Evolutionary conservation across 1,140 invertebrate species (phyloP), one percentile per base, ranked within the genome.

Genomic region (Philotrypesis tridentata): DNA sequence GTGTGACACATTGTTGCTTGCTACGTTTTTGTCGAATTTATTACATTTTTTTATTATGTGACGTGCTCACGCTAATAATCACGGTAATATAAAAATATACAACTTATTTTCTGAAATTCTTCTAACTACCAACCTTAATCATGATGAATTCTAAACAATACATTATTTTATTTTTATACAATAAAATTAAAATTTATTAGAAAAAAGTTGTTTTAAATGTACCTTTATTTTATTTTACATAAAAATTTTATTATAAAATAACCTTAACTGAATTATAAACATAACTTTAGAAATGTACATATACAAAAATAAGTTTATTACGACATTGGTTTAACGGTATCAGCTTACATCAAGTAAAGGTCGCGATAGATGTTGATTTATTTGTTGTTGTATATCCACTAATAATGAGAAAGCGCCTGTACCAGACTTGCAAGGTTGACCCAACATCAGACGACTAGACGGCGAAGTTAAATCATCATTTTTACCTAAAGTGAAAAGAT

Each of bases 361-460:
- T 25, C 43, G 12, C 21, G 14, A 82, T 60, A 31, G 25, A 33
- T 2, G 17, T 74, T 70, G 48, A 27, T 82, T 81, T 65, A 81
- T 70, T 79, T 78, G 77, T 72, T 84, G 80, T 70, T 87, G 63
- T n/a, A 88, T 85, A 63, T 86, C 88, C 6, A 84, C 12, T 27
- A 88, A 77, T 67, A 92, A 71, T 7, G 88, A 93, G 91, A 98
- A 98, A 5, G 93, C 90, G 8, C 98, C 98, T 12, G 98, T 99
- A 3, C 98, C 98, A 83, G 93, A 95, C 78, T 93, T 92, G 74
- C 96, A 95, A 6, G 96, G 95, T 87, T 96, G 95, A 0, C 98
- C 98, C 11, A 97, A 87, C 92, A 99, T 96, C 5, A 99, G 87
- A 83, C 97, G 94, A 88, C 97, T 95, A 0, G 98, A 98, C 0